Evolutionary conservation across 1,140 invertebrate species (phyloP).

Genomic region (Protaetia brevitarsis): DNA sequence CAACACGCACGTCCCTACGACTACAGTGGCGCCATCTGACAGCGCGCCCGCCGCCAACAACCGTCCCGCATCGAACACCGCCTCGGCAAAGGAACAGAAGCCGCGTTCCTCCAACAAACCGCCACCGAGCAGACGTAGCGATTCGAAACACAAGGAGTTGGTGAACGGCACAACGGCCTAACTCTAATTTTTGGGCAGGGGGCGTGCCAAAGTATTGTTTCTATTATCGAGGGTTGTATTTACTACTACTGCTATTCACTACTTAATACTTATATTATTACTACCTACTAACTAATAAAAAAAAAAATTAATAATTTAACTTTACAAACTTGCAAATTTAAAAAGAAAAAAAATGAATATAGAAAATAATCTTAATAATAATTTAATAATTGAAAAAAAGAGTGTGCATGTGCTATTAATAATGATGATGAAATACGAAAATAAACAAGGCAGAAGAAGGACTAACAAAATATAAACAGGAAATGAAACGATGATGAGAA

Average conservation of each 20-base stretch:
- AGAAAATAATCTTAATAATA: too few species aligned
- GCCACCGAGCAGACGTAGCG: slow-evolving; percentile 46
- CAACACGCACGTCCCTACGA: slow-evolving; percentile 26
- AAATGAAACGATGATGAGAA: background rate
- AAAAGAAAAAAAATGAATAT: too few species aligned
- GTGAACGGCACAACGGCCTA: slow-evolving; percentile 57
- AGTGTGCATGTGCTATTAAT: slow-evolving; percentile 13
- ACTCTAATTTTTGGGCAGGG: background rate
- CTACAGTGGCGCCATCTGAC: background rate
- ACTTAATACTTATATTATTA: too few species aligned
- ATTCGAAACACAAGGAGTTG: slow-evolving; percentile 57
- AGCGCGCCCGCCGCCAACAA: background rate
- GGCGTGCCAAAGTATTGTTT: slow-evolving; percentile 10
- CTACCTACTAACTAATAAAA: too few species aligned
- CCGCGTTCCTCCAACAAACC: slow-evolving; percentile 49
- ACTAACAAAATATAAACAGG: background rate
- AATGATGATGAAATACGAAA: background rate
- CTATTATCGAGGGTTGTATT: slow-evolving; percentile 16
- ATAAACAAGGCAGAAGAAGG: background rate
- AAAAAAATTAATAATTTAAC: too few species aligned
- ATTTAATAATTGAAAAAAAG: background rate
- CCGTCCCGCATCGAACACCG: background rate
- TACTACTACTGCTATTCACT: too few species aligned
- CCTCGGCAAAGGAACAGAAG: slow-evolving; percentile 40
- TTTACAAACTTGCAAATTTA: too few species aligned